These are phyloP conservation scores for Callipepla squamata DNA, from an alignment of 2,113 vertebrate genomes.

Conservation along the genomic window DNA sequence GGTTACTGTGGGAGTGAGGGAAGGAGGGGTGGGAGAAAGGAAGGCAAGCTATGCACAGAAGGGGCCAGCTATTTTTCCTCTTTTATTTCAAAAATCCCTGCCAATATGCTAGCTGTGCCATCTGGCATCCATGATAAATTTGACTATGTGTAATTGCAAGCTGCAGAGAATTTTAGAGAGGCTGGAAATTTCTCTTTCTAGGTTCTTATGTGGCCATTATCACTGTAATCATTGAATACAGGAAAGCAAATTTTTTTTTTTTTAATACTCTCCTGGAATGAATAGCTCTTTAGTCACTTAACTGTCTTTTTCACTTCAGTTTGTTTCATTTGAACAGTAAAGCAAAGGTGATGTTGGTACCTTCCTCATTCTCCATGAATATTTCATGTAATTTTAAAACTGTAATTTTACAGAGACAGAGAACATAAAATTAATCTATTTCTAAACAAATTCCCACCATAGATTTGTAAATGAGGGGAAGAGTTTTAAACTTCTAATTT, in stretches of 20 bases:
- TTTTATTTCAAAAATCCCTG: slow-evolving; percentile 57
- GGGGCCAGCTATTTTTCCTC: slow-evolving; percentile 55
- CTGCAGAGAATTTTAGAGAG: slow-evolving; percentile 67
- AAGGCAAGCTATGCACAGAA: slow-evolving; percentile 25
- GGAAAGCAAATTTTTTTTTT: slow-evolving; percentile 35
- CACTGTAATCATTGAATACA: slow-evolving; percentile 45
- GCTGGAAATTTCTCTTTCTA: slow-evolving; percentile 62
- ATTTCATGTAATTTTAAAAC: slow-evolving; percentile 62
- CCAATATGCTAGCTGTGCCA: slow-evolving; percentile 59
- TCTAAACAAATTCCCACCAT: slow-evolving; percentile 35
- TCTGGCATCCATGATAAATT: slow-evolving; percentile 68
- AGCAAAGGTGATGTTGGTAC: slow-evolving; percentile 27
- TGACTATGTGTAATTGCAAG: slow-evolving; percentile 63
- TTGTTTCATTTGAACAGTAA: slow-evolving; percentile 19
- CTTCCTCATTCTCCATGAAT: slow-evolving; percentile 46
- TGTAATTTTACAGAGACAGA: slow-evolving; percentile 28
- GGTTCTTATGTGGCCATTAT: slow-evolving; percentile 52
- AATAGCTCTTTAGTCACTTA: slow-evolving; percentile 19
- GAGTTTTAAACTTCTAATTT: slow-evolving; percentile 32
- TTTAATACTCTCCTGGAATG: not conserved
- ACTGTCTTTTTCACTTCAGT: not conserved
- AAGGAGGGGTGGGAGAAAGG: slow-evolving; percentile 32
- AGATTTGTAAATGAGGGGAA: slow-evolving; percentile 13
- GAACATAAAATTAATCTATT: slow-evolving; percentile 37
- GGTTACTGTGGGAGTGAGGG: slow-evolving; percentile 17